These are phyloP conservation scores for Drosophila serrata DNA, from an alignment of 1,140 invertebrate species.

Conservation along the genomic window DNA sequence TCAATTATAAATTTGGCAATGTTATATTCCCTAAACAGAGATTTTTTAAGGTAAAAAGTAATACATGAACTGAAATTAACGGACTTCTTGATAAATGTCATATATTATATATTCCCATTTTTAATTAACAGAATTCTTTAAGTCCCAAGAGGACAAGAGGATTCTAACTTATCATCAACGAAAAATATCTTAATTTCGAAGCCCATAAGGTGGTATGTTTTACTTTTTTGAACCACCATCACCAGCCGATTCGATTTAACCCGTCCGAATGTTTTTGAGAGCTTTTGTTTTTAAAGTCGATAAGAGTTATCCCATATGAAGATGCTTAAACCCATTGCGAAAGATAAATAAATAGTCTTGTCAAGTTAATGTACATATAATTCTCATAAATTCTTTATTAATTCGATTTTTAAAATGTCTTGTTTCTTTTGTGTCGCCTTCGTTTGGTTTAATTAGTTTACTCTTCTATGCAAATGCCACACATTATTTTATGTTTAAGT, in stretches of 20 bases:
- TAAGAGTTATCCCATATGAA: neutral
- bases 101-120: neutral
- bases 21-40: no score
- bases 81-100: neutral
- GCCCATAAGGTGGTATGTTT: neutral
- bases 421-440: slow-evolving; percentile 52
- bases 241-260: neutral
- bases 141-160: no score
- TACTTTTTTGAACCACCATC: neutral
- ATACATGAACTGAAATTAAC: neutral
- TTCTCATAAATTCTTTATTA: slow-evolving; percentile 85
- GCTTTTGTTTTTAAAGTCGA: neutral
- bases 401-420: slow-evolving; percentile 82
- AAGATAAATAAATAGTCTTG: neutral
- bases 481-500: slow-evolving; percentile 69
- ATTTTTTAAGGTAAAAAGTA: neutral
- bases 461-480: slow-evolving; percentile 75
- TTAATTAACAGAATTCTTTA: neutral
- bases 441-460: slow-evolving; percentile 74
- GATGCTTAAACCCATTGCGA: no score
- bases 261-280: neutral
- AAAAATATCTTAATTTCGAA: neutral
- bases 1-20: neutral
- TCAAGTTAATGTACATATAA: slow-evolving; percentile 78
- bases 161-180: no score